These are phyloP conservation scores for Drosophila melanogaster DNA, from an alignment of 1,140 invertebrate genomes.

Conservation along the genomic window DNA sequence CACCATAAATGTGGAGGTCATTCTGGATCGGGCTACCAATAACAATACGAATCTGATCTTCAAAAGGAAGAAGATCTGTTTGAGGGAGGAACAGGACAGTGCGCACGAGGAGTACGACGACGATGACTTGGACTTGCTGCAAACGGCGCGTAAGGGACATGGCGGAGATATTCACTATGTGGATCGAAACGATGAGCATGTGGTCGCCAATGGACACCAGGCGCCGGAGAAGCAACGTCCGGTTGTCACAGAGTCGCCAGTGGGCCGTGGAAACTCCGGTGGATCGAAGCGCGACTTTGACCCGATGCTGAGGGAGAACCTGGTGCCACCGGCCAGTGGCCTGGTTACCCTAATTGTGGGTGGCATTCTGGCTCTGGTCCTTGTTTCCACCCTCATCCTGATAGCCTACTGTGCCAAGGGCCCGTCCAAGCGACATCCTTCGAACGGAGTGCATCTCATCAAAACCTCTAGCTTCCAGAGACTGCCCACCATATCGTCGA, in stretches of 20 bases:
- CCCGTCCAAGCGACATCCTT: conserved; percentile 75
- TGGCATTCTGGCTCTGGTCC: conserved; percentile 72
- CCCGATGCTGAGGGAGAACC: conserved; percentile 77
- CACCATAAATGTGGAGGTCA: conserved; percentile 93
- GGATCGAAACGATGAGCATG: conserved; percentile 70
- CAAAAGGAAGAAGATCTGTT: conserved; percentile 93
- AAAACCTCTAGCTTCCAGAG: conserved; percentile 84
- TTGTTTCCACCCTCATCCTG: conserved; percentile 76
- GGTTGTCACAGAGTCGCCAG: conserved; percentile 42
- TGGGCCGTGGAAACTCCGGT: conserved; percentile 48
- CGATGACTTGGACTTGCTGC: conserved; percentile 57
- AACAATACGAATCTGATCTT: conserved; percentile 92
- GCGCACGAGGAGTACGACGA: conserved; percentile 76
- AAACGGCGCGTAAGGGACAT: conserved; percentile 55
- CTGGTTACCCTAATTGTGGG: conserved; percentile 79
- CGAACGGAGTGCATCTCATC: conserved; percentile 76
- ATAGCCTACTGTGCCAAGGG: conserved; percentile 84
- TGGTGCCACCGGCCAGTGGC: conserved; percentile 73
- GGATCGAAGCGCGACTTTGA: conserved; percentile 64
- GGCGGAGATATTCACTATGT: conserved; percentile 62
- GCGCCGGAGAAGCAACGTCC: conserved; percentile 44
- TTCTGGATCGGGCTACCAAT: conserved; percentile 87
- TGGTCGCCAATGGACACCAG: conserved; percentile 57
- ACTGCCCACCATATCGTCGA: conserved; percentile 76
- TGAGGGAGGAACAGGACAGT: conserved; percentile 68